phyloP scores from a whole-genome alignment of 1,140 invertebrate genomes.

The Gerris buenoi region DNA sequence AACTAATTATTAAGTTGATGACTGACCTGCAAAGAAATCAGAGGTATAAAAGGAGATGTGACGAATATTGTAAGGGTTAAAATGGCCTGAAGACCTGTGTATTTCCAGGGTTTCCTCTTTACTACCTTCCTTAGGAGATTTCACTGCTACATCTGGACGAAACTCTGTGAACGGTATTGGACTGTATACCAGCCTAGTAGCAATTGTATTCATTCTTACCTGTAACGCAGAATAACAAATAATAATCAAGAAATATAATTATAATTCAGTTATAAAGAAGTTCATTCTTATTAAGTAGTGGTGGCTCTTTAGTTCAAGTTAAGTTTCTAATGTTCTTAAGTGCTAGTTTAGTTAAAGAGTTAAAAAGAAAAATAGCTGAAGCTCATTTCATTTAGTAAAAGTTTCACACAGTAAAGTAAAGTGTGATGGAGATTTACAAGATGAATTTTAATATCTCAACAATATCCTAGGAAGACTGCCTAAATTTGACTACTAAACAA shows the following conservation, averaged over 20 bases:
- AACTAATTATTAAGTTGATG: too few species aligned
- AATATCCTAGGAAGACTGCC: too few species aligned
- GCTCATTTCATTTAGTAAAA: not conserved
- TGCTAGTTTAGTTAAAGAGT: not conserved
- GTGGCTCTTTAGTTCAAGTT: not conserved
- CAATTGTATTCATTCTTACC: conserved; percentile 74
- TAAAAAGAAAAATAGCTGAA: not conserved
- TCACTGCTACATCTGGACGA: conserved; percentile 44
- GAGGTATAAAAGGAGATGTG: conserved; percentile 65
- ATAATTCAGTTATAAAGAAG: not conserved
- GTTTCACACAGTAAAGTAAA: too few species aligned
- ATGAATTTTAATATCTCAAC: too few species aligned
- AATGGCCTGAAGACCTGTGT: conserved; percentile 62
- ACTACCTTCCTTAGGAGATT: conserved; percentile 34
- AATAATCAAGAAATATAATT: conserved; percentile 19
- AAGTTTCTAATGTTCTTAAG: not conserved
- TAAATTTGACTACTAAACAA: too few species aligned
- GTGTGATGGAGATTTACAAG: too few species aligned
- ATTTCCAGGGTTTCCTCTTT: conserved; percentile 45
- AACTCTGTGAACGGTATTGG: conserved; percentile 68
- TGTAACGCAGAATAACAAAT: conserved; percentile 32
- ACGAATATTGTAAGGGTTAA: conserved; percentile 51
- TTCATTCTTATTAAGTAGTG: not conserved
- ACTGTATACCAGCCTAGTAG: conserved; percentile 60
- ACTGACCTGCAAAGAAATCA: conserved; percentile 58